Evolutionary conservation across 2,113 vertebrate genomes (phyloP), one percentile per base, ranked within the genome.

Genomic region (Hassar affinis): DNA sequence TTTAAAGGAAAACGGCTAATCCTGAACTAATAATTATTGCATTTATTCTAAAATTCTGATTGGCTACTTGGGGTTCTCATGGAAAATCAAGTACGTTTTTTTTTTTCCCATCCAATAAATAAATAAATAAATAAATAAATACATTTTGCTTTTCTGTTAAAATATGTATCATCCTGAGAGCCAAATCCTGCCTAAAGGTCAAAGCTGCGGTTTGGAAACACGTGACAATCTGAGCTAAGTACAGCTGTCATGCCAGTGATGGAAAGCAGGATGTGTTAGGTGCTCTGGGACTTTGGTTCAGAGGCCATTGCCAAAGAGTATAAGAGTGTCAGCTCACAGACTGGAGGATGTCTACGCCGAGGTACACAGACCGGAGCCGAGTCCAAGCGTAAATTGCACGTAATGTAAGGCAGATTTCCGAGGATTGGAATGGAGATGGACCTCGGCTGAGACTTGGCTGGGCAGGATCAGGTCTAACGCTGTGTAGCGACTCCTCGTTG

Each of bases 201-300:
- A 49, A 79, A 77, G 64, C 38, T 72, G 64, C 62, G 18, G 38
- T 57, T 68, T 38, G 75, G 75, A 84, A 84, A 56, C 82, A 27
- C 12, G 27, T 78, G 51, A 78, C 82, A 84, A 56, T 56, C 35
- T 78, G 82, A 69, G 75, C 45, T 84, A 84, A 78, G 76, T 78
- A 75, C 77, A 78, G 61, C 49, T 64, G 38, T 78, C 62, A 56
- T 78, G 64, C 18, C 76, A 47, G 10, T 64, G 57, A 84, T 71
- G 76, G 66, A 84, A 78, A 78, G 51, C 76, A 79, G 75, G 52
- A 78, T 79, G 56, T 45, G 52, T 42, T 59, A 6, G 64, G 22
- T 18, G 51, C 75, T 79, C 49, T 72, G 83, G 83, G 64, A 38
- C 69, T 84, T 84, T 45, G 47, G 62, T 84, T 51, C 66, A 38